Percentiles rank a stretch among this genome's conserved stretches.
Evolutionary conservation across 2,113 vertebrate genomes (phyloP).

Genomic region (Hepsetus odoe): DNA sequence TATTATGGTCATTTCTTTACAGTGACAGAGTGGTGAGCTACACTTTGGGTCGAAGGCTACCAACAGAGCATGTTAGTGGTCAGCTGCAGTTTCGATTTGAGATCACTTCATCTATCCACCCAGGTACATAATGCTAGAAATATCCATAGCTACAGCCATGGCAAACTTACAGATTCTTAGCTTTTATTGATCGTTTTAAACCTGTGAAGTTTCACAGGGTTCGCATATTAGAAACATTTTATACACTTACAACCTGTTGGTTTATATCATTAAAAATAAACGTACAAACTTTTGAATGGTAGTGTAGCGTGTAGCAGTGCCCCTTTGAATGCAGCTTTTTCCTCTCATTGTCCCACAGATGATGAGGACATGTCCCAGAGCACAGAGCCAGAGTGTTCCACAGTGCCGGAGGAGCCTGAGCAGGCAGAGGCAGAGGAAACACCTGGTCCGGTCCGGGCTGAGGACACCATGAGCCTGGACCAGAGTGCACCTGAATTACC

Average conservation of each 20-base stretch:
- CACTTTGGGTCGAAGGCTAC: constrained; percentile 85
- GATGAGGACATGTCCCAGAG: constrained; percentile 85
- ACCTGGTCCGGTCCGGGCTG: constrained; percentile 53
- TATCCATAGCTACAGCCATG: no score
- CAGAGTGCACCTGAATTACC: constrained; percentile 66
- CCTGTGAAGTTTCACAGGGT: no score
- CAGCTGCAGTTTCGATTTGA: constrained; percentile 91
- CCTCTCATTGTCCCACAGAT: constrained; percentile 68
- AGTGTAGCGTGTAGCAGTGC: background rate
- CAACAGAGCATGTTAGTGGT: constrained; percentile 90
- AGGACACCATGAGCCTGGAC: constrained; percentile 68
- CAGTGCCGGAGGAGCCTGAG: constrained; percentile 55
- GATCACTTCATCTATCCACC: constrained; percentile 89
- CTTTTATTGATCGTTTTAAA: no score
- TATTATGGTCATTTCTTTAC: no score
- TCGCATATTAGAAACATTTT: no score
- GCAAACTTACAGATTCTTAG: no score
- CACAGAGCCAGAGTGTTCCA: constrained; percentile 63
- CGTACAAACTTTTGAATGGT: no score
- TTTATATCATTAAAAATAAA: no score
- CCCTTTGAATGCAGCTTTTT: background rate
- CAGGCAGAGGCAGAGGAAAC: constrained; percentile 41
- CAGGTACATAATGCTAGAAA: constrained; percentile 69
- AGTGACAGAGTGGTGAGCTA: constrained; percentile 91
- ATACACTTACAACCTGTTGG: no score